Evolutionary conservation across 2,113 vertebrate genomes (phyloP).

Genomic region (Telmatochromis brachygnathus): DNA sequence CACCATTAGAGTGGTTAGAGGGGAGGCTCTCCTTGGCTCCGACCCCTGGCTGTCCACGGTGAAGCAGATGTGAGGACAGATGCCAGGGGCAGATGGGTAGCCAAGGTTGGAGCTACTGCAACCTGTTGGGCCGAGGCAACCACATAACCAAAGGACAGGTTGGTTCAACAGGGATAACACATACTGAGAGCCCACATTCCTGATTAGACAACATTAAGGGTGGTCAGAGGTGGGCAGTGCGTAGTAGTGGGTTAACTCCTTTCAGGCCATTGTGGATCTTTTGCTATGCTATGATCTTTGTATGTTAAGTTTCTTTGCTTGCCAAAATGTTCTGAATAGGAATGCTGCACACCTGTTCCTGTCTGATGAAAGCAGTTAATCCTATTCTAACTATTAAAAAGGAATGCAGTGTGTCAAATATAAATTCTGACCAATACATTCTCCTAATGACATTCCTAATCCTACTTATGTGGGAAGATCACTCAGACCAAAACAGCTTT

Average conservation of each 20-base stretch:
- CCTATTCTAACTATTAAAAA: background rate
- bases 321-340: background rate
- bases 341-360: background rate
- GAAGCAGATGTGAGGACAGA: slow-evolving; percentile 79
- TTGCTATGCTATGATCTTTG: background rate
- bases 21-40: slow-evolving; percentile 58
- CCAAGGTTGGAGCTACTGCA: slow-evolving; percentile 68
- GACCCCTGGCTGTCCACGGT: slow-evolving; percentile 62
- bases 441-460: background rate
- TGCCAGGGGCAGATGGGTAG: slow-evolving; percentile 80
- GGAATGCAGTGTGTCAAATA: background rate
- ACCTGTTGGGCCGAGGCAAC: slow-evolving; percentile 83
- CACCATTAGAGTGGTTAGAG: background rate
- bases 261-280: background rate
- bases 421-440: background rate
- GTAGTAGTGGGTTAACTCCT: background rate
- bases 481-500: background rate
- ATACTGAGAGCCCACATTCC: background rate
- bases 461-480: background rate
- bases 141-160: slow-evolving; percentile 76
- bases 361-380: background rate
- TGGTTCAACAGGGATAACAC: slow-evolving; percentile 17
- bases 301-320: background rate
- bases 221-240: background rate
- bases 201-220: background rate